Evolutionary conservation across 1,140 invertebrate genomes (phyloP), one percentile per base, ranked within the genome.

Genomic region (Psix sp.): DNA sequence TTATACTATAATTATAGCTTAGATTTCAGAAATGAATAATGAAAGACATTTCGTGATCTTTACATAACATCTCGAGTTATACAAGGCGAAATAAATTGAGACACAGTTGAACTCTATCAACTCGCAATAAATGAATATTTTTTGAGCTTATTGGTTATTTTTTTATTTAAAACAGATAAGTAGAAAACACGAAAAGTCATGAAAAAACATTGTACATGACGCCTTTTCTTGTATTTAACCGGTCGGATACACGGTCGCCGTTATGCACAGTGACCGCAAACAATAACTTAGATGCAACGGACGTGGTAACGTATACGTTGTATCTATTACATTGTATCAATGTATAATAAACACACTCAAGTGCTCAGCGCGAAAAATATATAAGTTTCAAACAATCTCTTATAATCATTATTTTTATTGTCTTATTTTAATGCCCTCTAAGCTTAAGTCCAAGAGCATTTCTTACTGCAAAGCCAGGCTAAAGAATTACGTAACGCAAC

Each of bases 181-280:
- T n/a, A n/a, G n/a, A n/a, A n/a, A n/a, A 29, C n/a, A 29, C 26
- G 26, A 7, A 11, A 17, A 46, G 16, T 39, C n/a, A 11, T 15
- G 16, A 35, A 49, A 49, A 60, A 36, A 26, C 31, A 52, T 31
- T 49, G 43, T 52, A 38, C 31, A 51, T 20, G 26, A 49, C 24
- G 36, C 45, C 17, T 63, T 56, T 54, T 26, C 35, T 31, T 51
- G 40, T 45, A 49, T 51, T 54, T 43, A 72, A 65, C 45, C 57
- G 33, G 60, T 59, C 65, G 71, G 29, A 72, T 77, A 62, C 56
- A 70, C 68, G 68, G 56, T 56, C 75, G 77, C 74, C 75, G 77
- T 79, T 76, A 79, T 79, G 77, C 72, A 76, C 65, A 57, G 24
- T 77, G 76, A 73, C 67, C 73, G 70, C 67, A 77, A 77, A 77